Evolutionary conservation across 1,140 invertebrate genomes (phyloP).

Genomic region (Conus betulinus): DNA sequence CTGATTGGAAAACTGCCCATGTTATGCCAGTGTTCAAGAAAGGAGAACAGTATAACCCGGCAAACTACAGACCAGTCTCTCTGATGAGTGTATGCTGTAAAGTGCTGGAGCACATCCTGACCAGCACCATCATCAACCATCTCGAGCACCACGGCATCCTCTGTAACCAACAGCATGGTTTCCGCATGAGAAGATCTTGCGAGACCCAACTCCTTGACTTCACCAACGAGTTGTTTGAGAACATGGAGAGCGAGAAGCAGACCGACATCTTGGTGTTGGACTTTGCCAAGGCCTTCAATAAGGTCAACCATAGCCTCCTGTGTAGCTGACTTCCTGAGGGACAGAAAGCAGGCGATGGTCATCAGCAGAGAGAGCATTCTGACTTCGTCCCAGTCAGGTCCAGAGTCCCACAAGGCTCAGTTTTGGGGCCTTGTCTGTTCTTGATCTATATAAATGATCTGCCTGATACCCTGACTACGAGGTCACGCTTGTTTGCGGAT

Average conservation of each 20-base stretch:
- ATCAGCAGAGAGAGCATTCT: constrained; percentile 40
- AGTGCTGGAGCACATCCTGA: constrained; percentile 37
- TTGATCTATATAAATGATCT: too few species aligned
- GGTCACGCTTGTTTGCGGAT: too few species aligned
- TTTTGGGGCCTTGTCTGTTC: constrained; percentile 3
- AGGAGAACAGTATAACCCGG: constrained; percentile 34
- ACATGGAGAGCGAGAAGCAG: neutral
- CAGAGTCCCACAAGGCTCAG: neutral
- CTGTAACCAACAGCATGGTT: too few species aligned
- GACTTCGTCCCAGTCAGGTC: neutral
- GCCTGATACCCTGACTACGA: too few species aligned
- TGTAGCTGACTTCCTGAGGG: constrained; percentile 38
- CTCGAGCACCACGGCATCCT: too few species aligned
- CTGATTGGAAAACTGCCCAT: too few species aligned
- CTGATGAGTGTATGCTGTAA: constrained; percentile 41
- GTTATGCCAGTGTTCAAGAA: constrained; percentile 24
- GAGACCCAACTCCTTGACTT: too few species aligned
- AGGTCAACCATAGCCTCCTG: constrained; percentile 7
- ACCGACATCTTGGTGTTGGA: neutral
- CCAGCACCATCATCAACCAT: constrained; percentile 37
- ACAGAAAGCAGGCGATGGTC: constrained; percentile 5
- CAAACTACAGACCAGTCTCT: constrained; percentile 46
- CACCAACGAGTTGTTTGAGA: neutral
- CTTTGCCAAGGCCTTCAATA: constrained; percentile 5
- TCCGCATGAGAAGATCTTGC: neutral